Base-by-base conservation (phyloP, 2,797 vertebrate species). In the Hydrophis major region DNA sequence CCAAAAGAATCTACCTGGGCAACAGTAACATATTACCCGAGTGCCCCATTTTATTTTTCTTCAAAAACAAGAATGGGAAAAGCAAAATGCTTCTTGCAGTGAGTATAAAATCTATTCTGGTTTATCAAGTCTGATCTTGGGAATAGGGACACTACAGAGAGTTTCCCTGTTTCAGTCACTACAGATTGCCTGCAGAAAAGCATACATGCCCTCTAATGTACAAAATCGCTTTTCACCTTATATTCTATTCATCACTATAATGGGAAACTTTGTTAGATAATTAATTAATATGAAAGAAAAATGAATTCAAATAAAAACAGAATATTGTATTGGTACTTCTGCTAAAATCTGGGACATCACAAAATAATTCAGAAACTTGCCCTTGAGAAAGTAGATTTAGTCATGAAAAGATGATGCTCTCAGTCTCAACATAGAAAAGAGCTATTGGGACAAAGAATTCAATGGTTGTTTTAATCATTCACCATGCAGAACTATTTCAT, bases 351-450 rank as follows among this genome's bases (percentile, higher is more conserved):
- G 89, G 93, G 92, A 66, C 11, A 61, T 28, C 50, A 86, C 87
- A 93, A 93, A 13, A 28, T 18, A 66, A n/a, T 92, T 78, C 7
- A 37, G 37, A 89, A 92, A 95, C 1, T 25, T 0, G 12, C 55
- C 93, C 63, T 42, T 89, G 90, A 94, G 28, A 83, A 83, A 92
- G 78, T 47, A 37, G 89, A 2, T 25, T 90, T 50, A 63, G 93
- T 37, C 37, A 61, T 83, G 66, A 94, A 95, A 66, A 66, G 20
- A 18, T 0, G 22, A 78, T 47, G 37, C 94, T 95, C 96, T 96
- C 96, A 96, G 96, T 96, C 97, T 97, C 93, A 94, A 94, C 89
- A 93, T 22, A 12, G 57, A 90, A 69, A 50, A 59, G 78, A 32
- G 69, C 27, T 94, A 96, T 90, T 93, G 92, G 94, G 96, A 96